These are phyloP conservation scores for Zeugodacus cucurbitae DNA, from an alignment of 1,140 invertebrate species.

Conservation along the genomic window DNA sequence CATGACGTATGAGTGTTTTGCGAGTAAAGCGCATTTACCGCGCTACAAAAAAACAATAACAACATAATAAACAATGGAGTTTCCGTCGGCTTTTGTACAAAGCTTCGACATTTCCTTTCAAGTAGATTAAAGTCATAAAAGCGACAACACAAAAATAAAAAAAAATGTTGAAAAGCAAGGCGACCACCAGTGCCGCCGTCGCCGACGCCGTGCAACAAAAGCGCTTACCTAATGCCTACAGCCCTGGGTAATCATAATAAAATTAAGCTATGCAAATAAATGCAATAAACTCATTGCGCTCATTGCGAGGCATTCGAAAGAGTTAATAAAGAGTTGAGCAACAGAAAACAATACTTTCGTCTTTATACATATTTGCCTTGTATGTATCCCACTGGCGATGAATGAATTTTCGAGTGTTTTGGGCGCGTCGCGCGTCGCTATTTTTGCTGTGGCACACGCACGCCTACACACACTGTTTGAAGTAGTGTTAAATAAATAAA, in stretches of 20 bases:
- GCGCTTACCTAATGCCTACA: neutral
- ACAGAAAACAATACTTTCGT: neutral
- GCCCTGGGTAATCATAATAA: constrained; percentile 22
- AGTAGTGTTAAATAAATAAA: neutral
- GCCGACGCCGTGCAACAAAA: neutral
- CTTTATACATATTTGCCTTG: neutral
- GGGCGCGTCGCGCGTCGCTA: neutral
- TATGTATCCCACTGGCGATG: neutral
- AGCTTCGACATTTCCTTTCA: neutral
- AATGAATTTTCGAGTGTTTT: constrained; percentile 19
- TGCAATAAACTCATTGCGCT: constrained; percentile 10
- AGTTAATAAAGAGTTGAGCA: neutral
- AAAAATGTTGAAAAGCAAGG: neutral
- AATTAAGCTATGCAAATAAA: constrained; percentile 37
- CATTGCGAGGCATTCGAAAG: neutral
- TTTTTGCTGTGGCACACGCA: neutral
- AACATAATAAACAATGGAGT: neutral
- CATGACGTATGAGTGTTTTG: constrained; percentile 3
- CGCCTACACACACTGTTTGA: neutral
- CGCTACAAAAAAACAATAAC: neutral
- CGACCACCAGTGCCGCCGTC: neutral
- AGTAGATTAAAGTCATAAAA: constrained; percentile 29
- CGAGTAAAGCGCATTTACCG: neutral
- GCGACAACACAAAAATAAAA: constrained; percentile 17
- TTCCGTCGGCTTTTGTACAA: constrained; percentile 9